Conservation (phyloP, 1,140 invertebrate genomes). For the Drosophila pseudoobscura region DNA sequence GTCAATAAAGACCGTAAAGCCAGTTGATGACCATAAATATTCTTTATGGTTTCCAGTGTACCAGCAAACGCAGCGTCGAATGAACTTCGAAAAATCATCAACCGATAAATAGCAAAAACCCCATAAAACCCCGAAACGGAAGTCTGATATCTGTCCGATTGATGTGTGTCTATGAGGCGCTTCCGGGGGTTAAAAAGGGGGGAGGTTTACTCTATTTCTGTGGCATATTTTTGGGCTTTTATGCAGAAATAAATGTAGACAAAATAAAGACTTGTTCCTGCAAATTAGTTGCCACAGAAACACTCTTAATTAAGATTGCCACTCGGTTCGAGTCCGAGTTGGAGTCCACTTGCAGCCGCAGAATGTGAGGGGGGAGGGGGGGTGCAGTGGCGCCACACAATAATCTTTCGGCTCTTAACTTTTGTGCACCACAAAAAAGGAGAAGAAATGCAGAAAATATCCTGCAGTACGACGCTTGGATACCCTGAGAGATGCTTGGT, state of each 20-base stretch:
- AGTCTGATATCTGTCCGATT: too few relatives aligned
- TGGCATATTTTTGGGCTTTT: not conserved
- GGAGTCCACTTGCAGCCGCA: constrained; percentile 8
- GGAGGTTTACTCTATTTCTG: too few relatives aligned
- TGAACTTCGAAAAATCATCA: constrained; percentile 44
- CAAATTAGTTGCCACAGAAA: constrained; percentile 1
- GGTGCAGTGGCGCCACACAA: constrained; percentile 8
- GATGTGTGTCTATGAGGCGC: too few relatives aligned
- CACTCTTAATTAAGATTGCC: constrained; percentile 32
- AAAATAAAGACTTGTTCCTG: not conserved
- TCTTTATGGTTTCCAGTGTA: constrained; percentile 36
- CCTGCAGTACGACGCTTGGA: too few relatives aligned
- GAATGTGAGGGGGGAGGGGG: not conserved
- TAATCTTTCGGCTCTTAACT: constrained; percentile 41
- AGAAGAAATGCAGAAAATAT: not conserved
- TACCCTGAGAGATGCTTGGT: not conserved
- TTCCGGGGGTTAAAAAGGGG: too few relatives aligned
- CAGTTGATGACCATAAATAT: constrained; percentile 57
- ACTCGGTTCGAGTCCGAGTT: not conserved
- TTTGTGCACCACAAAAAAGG: constrained; percentile 4
- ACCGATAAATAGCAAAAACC: constrained; percentile 29
- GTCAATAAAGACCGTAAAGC: constrained; percentile 46
- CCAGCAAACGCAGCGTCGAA: constrained; percentile 15
- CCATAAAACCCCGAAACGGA: constrained; percentile 17
- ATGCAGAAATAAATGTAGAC: not conserved